phyloP scores from a whole-genome alignment of 1,140 invertebrate species.

The Aporrectodea caliginosa region DNA sequence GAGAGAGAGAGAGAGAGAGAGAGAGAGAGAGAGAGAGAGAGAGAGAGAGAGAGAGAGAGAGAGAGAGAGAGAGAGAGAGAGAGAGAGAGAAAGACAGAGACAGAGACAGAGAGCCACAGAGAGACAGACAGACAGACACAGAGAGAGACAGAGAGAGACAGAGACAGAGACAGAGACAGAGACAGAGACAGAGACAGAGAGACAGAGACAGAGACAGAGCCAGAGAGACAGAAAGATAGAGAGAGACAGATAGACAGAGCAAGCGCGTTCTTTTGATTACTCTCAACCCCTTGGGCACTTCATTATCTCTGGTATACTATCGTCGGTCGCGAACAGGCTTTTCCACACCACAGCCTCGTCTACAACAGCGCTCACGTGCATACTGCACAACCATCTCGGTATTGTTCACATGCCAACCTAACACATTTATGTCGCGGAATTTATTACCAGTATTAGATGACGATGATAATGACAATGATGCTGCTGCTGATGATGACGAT shows the following conservation, averaged over 20 bases:
- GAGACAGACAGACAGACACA: background rate
- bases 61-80: background rate
- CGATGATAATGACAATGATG: too few species aligned
- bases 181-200: background rate
- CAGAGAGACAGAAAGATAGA: background rate
- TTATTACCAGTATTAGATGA: too few species aligned
- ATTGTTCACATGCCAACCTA: too few species aligned
- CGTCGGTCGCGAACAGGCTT: too few species aligned
- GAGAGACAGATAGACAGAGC: background rate
- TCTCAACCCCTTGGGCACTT: too few species aligned
- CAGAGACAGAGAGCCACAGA: background rate
- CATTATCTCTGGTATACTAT: too few species aligned
- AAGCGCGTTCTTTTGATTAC: background rate
- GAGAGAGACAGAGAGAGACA: background rate
- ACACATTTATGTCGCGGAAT: too few species aligned
- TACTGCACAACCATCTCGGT: too few species aligned
- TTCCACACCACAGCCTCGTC: too few species aligned
- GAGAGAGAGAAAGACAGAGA: background rate
- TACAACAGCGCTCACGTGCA: too few species aligned
- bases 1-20: background rate
- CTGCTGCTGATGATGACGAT: background rate
- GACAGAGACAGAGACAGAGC: background rate
- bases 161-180: background rate
- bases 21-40: background rate
- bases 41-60: background rate